Percentiles rank a stretch among this genome's conserved stretches.
Evolutionary conservation across 2,797 vertebrate species (phyloP).

Genomic region (Schizopygopsis pylzovi): DNA sequence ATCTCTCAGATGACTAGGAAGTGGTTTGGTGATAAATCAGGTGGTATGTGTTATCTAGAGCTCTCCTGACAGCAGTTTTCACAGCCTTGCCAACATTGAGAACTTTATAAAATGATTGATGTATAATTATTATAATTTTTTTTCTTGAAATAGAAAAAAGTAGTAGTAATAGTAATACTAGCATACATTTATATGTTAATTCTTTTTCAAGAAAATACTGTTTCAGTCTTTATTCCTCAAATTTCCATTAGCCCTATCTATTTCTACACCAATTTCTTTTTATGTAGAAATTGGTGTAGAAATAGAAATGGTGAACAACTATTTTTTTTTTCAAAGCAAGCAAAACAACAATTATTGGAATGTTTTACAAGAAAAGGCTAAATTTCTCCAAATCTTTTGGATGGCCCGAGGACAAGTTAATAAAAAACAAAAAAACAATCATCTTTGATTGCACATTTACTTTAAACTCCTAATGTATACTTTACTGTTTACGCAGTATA

Average conservation of each 20-base stretch:
- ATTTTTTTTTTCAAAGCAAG: too few species aligned
- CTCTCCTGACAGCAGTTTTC: not conserved
- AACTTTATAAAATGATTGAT: not conserved
- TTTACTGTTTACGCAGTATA: not conserved
- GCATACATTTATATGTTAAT: too few species aligned
- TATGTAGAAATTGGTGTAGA: too few species aligned
- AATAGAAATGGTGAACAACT: too few species aligned
- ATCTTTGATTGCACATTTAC: not conserved
- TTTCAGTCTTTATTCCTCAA: not conserved
- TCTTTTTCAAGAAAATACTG: not conserved
- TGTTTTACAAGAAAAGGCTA: not conserved
- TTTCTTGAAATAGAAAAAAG: too few species aligned
- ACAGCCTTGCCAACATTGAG: constrained; percentile 1
- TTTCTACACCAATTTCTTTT: too few species aligned
- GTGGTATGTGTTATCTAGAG: constrained; percentile 2
- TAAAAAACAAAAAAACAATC: too few species aligned
- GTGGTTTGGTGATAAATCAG: constrained; percentile 25
- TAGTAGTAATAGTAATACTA: too few species aligned
- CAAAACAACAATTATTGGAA: too few species aligned
- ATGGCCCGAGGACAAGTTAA: not conserved
- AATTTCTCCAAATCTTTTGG: not conserved
- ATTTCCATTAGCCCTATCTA: too few species aligned
- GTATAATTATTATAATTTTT: too few species aligned
- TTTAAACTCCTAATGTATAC: not conserved
- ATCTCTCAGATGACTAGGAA: not conserved